These are phyloP conservation scores for Orthosia incerta DNA, from an alignment of 2,888 invertebrate species.

Conservation along the genomic window DNA sequence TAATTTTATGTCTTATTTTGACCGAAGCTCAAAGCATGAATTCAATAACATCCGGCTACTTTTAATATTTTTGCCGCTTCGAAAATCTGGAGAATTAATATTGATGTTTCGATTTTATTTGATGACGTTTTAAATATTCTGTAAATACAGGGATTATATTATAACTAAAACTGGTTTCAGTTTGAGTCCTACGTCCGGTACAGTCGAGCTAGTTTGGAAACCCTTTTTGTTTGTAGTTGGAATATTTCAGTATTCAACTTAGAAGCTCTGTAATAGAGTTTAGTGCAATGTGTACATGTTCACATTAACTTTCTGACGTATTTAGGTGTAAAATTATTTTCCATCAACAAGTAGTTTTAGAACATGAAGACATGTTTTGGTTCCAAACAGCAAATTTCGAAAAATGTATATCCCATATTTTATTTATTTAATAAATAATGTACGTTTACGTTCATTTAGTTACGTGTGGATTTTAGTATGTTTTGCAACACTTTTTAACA, in stretches of 20 bases:
- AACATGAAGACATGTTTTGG: neutral
- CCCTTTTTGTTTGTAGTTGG: constrained; percentile 17
- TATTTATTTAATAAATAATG: no score
- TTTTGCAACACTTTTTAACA: no score
- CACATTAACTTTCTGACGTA: constrained; percentile 14
- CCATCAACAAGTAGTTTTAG: neutral
- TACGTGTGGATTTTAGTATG: no score
- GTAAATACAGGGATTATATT: constrained; percentile 2
- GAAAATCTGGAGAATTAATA: neutral
- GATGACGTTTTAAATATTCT: constrained; percentile 8
- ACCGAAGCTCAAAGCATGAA: constrained; percentile 24
- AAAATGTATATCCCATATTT: neutral
- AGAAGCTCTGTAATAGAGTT: constrained; percentile 8
- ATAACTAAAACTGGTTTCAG: constrained; percentile 4
- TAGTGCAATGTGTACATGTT: constrained; percentile 4
- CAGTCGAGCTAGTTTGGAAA: constrained; percentile 10
- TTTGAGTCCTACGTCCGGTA: constrained; percentile 5
- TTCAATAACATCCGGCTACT: constrained; percentile 44
- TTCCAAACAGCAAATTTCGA: neutral
- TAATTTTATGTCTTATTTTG: constrained; percentile 32
- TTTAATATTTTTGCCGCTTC: constrained; percentile 23
- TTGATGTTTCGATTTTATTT: constrained; percentile 22
- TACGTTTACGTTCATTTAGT: no score
- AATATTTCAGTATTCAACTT: constrained; percentile 32
- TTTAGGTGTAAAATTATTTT: neutral